Base-by-base conservation (phyloP, 2,113 vertebrate genomes). In the Ploceus nigricollis region DNA sequence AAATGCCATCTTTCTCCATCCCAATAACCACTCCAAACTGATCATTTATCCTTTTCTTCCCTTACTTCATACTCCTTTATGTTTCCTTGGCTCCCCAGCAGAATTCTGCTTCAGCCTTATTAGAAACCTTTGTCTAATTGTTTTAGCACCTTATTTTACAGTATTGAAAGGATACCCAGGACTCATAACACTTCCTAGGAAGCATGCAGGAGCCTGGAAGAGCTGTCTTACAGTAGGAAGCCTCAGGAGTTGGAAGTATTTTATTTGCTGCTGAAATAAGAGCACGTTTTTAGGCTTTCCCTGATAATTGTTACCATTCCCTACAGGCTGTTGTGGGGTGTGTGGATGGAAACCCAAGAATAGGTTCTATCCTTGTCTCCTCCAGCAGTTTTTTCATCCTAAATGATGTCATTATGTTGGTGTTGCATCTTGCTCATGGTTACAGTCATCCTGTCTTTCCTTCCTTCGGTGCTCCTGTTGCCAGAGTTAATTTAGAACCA, bases 351-450 rank as follows among this genome's bases (percentile, higher is more conserved):
- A 60, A 50, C 21, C 25, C 71, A 69, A 25, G 37, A 84, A 28
- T 0, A 2, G 48, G 20, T 82, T 84, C 57, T 85, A 54, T 83
- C 82, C 56, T 83, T 63, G 42, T 63, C 58, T 75, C 65, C 61
- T 84, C 51, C 10, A 70, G 88, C 31, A 27, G 5, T 63, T 87
- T 93, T 88, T 95, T 82, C 39, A 2, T 58, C 9, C 35, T 24
- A 35, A 91, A 24, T 96, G 89, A 95, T 92, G 94, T 95, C 82
- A 95, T 71, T 50, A 19, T 2, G 0, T 78, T 66, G 79, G 64
- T 92, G 86, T 94, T 96, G 54, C 56, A 7, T 96, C 82, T 97
- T 95, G 94, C 72, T 96, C 68, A 0, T 16, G 60, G 86, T 66
- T 96, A n/a, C 86, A 87, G 39, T 89, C 89, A 95, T 95, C 86